Conservation (phyloP, 2,888 invertebrate genomes). For the Andrena haemorrhoa region DNA sequence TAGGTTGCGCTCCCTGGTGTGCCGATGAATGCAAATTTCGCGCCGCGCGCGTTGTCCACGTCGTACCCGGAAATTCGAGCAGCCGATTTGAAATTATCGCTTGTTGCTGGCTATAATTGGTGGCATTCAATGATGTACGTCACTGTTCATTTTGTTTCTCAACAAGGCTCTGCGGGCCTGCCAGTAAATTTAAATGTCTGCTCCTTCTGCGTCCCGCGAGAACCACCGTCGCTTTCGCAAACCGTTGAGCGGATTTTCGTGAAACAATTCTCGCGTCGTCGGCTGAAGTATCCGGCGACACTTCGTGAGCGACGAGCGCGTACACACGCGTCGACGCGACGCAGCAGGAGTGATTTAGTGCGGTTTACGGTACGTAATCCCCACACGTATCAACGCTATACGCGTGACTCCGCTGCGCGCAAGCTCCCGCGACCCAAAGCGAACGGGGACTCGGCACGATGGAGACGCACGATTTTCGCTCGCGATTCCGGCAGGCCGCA, state of each 20-base stretch:
- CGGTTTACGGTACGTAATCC: conserved; percentile 75
- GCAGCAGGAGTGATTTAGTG: conserved; percentile 72
- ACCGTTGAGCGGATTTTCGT: neutral
- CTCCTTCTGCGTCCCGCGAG: no score
- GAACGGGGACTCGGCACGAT: conserved; percentile 49
- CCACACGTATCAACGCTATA: conserved; percentile 68
- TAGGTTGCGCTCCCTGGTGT: conserved; percentile 49
- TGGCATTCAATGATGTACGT: neutral
- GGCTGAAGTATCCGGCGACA: conserved; percentile 4
- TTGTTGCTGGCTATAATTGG: conserved; percentile 26
- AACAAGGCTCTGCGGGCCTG: neutral
- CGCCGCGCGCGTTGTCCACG: conserved; percentile 10
- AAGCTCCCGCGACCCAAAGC: conserved; percentile 38
- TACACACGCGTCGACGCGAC: conserved; percentile 44
- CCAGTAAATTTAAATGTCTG: no score
- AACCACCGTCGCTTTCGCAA: neutral
- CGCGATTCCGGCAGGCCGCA: conserved; percentile 69
- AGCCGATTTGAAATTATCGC: conserved; percentile 32
- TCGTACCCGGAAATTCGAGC: conserved; percentile 54
- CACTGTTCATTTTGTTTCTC: neutral
- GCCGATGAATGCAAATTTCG: conserved; percentile 59
- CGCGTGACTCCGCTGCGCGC: conserved; percentile 59
- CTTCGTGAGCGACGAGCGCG: conserved; percentile 1
- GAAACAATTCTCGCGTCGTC: conserved; percentile 32
- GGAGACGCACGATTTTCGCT: conserved; percentile 74